A percentile compares a stretch with the other conserved stretches of the same genome.
Evolutionary conservation across 2,113 vertebrate species (phyloP).

Genomic region (Stictonetta naevosa): DNA sequence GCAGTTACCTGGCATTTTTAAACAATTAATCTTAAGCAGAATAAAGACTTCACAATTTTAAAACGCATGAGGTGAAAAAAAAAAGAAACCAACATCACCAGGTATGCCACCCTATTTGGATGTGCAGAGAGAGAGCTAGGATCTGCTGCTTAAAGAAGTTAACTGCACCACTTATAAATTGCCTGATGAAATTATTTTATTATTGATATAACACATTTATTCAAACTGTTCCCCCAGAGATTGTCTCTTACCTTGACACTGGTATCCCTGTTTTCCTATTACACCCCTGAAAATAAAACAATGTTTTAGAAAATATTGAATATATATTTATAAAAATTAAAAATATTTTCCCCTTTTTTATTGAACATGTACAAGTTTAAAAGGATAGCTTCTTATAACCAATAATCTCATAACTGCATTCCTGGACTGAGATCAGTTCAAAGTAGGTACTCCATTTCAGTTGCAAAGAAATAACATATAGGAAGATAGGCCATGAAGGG

Average conservation of each 20-base stretch:
- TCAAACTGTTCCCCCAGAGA: background rate
- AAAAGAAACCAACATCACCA: background rate
- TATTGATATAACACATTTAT: background rate
- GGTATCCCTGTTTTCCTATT: slow-evolving; percentile 99
- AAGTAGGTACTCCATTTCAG: background rate
- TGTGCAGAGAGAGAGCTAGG: background rate
- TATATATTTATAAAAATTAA: background rate
- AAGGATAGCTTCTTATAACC: background rate
- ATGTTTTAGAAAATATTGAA: slow-evolving; percentile 15
- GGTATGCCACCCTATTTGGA: background rate
- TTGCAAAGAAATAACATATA: background rate
- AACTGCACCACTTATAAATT: background rate
- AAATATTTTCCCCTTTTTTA: background rate
- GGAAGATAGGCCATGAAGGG: background rate
- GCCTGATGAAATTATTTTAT: background rate
- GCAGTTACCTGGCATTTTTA: slow-evolving; percentile 11
- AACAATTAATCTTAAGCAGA: slow-evolving; percentile 7
- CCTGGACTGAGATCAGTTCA: background rate
- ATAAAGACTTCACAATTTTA: slow-evolving; percentile 4
- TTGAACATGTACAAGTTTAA: background rate
- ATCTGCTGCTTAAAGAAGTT: background rate
- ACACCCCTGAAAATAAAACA: slow-evolving; percentile 90
- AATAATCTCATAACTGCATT: background rate
- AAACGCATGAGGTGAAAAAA: background rate
- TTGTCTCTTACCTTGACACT: slow-evolving; percentile 94